These are phyloP conservation scores for Gortyna flavago DNA, from an alignment of 2,888 invertebrate species.

Conservation along the genomic window DNA sequence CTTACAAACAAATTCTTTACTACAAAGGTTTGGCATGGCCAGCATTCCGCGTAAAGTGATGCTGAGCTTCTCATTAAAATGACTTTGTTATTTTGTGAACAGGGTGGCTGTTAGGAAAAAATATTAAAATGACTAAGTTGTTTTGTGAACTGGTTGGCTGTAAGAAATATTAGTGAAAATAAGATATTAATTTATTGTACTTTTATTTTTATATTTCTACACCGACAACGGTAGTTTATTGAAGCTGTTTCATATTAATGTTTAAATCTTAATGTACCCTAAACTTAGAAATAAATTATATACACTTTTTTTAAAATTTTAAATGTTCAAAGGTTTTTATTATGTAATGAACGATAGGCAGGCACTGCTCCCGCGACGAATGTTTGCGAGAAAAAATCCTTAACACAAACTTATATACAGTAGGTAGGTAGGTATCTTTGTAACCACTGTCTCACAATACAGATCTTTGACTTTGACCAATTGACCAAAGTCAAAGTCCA, in stretches of 20 bases:
- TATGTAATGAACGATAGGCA: no score
- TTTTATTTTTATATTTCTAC: background rate
- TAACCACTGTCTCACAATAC: no score
- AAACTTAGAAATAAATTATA: no score
- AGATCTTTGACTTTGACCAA: no score
- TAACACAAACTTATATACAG: background rate
- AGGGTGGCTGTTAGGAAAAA: background rate
- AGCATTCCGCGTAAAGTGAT: slow-evolving; percentile 7
- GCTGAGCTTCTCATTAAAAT: slow-evolving; percentile 7
- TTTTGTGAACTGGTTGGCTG: background rate
- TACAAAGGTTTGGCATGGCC: slow-evolving; percentile 20
- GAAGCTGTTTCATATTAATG: no score
- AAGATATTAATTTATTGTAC: background rate
- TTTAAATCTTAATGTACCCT: no score
- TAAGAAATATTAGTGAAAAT: background rate
- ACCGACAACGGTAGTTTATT: no score
- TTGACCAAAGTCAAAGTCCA: no score
- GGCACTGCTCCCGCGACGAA: no score
- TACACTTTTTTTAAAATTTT: no score
- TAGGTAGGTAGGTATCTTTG: no score
- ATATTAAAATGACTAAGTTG: background rate
- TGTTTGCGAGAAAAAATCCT: background rate
- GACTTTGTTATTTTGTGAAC: background rate
- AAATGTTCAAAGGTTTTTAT: no score
- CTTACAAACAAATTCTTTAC: slow-evolving; percentile 27